Conservation (phyloP, 2,888 invertebrate species). For the Tubulanus polymorphus region DNA sequence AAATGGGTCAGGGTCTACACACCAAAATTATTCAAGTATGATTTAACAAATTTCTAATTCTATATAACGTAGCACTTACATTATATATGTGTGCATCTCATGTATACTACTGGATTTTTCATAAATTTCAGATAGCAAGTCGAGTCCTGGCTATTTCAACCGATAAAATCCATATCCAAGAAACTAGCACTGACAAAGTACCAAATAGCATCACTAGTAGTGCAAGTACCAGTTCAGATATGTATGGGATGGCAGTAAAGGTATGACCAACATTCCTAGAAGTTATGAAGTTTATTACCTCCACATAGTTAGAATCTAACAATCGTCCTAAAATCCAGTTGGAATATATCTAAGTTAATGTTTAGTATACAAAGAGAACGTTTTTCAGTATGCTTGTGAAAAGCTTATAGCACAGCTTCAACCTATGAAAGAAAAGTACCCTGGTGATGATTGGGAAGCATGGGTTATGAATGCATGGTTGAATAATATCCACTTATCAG, state of each 20-base stretch:
- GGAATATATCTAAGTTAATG: too few relatives aligned
- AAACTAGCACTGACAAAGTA: constrained; percentile 29
- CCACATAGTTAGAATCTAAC: too few relatives aligned
- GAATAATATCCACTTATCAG: constrained; percentile 72
- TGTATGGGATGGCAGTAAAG: constrained; percentile 30
- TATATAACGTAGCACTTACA: background rate
- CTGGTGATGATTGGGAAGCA: constrained; percentile 71
- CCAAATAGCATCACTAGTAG: constrained; percentile 31
- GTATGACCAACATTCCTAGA: constrained; percentile 20
- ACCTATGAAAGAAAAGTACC: constrained; percentile 71
- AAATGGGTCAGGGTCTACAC: constrained; percentile 45
- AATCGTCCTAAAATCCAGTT: too few relatives aligned
- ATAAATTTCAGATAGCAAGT: constrained; percentile 24
- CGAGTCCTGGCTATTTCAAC: constrained; percentile 27
- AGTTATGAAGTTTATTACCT: too few relatives aligned
- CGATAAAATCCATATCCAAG: constrained; percentile 27
- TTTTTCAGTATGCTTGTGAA: constrained; percentile 68
- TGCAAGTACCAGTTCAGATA: constrained; percentile 32
- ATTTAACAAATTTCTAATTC: background rate
- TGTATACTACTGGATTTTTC: background rate
- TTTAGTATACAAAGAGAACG: too few relatives aligned
- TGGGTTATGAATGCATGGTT: constrained; percentile 65
- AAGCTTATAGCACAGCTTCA: constrained; percentile 68
- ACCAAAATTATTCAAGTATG: constrained; percentile 37
- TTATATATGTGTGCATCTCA: constrained; percentile 3